phyloP scores from a whole-genome alignment of 2,113 vertebrate species.

The Coreoperca whiteheadi region DNA sequence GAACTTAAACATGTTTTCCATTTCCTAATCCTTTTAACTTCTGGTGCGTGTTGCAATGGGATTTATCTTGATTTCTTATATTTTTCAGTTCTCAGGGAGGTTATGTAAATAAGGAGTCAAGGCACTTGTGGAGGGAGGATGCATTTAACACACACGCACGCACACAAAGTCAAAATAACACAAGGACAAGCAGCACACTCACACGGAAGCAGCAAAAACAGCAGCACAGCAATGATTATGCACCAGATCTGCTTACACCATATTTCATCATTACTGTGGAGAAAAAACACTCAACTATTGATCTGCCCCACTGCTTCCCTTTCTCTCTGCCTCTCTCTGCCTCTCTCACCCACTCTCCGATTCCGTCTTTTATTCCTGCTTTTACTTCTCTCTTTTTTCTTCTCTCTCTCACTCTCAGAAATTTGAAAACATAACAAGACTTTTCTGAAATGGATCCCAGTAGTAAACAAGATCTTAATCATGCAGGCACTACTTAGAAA shows the following conservation, averaged over 20 bases:
- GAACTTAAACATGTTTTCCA: slow-evolving; percentile 32
- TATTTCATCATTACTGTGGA: slow-evolving; percentile 86
- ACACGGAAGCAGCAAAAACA: slow-evolving; percentile 48
- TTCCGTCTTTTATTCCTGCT: slow-evolving; percentile 52
- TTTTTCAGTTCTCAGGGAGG: slow-evolving; percentile 42
- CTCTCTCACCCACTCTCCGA: slow-evolving; percentile 21
- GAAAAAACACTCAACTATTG: slow-evolving; percentile 83
- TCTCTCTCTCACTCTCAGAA: slow-evolving; percentile 54
- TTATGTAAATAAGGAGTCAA: slow-evolving; percentile 61
- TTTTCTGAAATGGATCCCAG: slow-evolving; percentile 64
- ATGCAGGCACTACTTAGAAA: slow-evolving; percentile 44
- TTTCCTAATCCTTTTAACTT: slow-evolving; percentile 23
- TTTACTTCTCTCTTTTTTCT: slow-evolving; percentile 66
- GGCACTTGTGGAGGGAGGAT: slow-evolving; percentile 52
- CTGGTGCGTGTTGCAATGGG: not conserved
- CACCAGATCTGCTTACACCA: slow-evolving; percentile 84
- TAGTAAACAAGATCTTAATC: slow-evolving; percentile 68
- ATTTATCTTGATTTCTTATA: slow-evolving; percentile 49
- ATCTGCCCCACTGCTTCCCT: slow-evolving; percentile 77
- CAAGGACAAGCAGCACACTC: slow-evolving; percentile 49
- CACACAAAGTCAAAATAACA: slow-evolving; percentile 51
- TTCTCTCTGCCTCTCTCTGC: slow-evolving; percentile 54
- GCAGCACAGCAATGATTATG: slow-evolving; percentile 78
- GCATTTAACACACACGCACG: slow-evolving; percentile 35
- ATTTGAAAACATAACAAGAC: slow-evolving; percentile 72